These are phyloP conservation scores for Beaufortia kweichowensis DNA, from an alignment of 2,113 vertebrate genomes.

Conservation along the genomic window DNA sequence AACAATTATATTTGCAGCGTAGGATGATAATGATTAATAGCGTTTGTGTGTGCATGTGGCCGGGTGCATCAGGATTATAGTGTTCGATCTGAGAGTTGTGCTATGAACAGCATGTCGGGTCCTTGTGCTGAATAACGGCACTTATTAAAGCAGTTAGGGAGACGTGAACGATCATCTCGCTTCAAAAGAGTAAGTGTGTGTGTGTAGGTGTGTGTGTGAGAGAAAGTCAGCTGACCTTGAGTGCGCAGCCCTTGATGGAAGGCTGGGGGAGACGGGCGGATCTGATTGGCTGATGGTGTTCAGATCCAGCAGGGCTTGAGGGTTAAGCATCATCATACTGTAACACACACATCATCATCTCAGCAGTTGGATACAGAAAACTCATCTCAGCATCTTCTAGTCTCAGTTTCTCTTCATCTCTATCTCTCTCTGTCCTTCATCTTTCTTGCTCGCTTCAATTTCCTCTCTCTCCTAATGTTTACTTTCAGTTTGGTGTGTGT, in stretches of 20 bases:
- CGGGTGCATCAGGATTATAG: not conserved
- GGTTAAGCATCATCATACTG: constrained; percentile 59
- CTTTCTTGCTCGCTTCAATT: not conserved
- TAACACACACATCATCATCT: constrained; percentile 47
- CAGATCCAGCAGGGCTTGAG: constrained; percentile 47
- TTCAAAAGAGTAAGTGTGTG: constrained; percentile 2
- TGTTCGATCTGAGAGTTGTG: not conserved
- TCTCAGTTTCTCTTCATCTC: too few relatives aligned
- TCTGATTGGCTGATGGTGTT: constrained; percentile 66
- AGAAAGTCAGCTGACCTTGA: constrained; percentile 76
- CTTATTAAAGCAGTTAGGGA: constrained; percentile 27
- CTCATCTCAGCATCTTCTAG: not conserved
- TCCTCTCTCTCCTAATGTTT: too few relatives aligned
- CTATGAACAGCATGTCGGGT: not conserved
- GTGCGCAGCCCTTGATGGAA: constrained; percentile 69
- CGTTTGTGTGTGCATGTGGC: constrained; percentile 53
- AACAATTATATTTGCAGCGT: not conserved
- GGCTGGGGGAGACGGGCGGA: constrained; percentile 62
- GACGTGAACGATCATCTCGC: not conserved
- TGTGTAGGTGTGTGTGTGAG: constrained; percentile 27
- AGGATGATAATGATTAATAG: constrained; percentile 12
- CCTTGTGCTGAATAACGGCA: not conserved
- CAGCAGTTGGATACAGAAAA: too few relatives aligned
- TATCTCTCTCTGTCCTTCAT: constrained; percentile 27
- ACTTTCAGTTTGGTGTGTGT: too few relatives aligned